Conservation (phyloP, 2,113 vertebrate genomes). For the Mus spicilegus region DNA sequence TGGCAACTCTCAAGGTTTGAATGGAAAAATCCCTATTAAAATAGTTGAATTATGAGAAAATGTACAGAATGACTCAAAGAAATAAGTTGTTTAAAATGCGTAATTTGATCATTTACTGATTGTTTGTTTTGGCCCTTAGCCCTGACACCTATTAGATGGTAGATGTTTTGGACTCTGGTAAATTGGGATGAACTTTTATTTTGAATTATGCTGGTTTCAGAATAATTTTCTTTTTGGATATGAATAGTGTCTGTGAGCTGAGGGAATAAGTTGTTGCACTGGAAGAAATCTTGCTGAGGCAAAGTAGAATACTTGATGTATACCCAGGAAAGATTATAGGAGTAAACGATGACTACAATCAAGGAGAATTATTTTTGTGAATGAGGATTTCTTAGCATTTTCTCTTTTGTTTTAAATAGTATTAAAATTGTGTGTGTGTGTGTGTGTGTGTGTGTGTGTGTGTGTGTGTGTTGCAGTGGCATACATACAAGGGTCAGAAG, state of each 20-base stretch:
- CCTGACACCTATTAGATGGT: not conserved
- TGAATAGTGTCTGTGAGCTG: not conserved
- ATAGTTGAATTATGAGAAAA: conserved; percentile 64
- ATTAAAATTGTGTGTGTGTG: not conserved
- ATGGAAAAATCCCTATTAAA: conserved; percentile 55
- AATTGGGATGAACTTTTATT: not conserved
- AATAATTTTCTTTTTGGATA: not conserved
- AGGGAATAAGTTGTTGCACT: not conserved
- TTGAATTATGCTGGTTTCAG: conserved; percentile 1
- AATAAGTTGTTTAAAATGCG: not conserved
- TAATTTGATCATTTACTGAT: conserved; percentile 8
- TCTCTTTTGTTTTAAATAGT: conserved; percentile 17
- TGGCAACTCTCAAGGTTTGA: conserved; percentile 71
- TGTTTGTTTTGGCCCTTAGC: conserved; percentile 29
- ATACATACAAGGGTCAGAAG: not conserved
- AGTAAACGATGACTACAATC: not conserved
- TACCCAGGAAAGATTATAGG: not conserved
- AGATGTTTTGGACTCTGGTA: not conserved
- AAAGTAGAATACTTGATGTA: not conserved
- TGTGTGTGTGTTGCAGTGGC: not conserved
- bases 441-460: not conserved
- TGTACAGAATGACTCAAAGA: conserved; percentile 10
- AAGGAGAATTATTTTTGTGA: not conserved
- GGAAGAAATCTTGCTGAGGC: not conserved
- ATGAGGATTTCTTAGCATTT: not conserved